Percentiles rank a stretch among this genome's conserved stretches.
Conservation (phyloP, 2,797 vertebrate species). For the Psittacula echo region DNA sequence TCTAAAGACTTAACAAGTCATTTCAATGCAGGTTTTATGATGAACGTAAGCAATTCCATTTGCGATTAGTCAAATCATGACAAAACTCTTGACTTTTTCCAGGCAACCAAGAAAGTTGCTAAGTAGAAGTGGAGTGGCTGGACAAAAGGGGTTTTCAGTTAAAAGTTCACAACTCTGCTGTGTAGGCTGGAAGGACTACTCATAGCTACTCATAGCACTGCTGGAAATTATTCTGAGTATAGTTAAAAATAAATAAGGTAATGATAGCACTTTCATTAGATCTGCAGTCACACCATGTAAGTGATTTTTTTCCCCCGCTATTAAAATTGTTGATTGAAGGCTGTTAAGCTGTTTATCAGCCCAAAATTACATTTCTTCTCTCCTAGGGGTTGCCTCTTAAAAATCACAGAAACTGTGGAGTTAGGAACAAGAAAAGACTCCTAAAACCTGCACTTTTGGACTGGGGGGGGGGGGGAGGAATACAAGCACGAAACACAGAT, state of each 20-base stretch:
- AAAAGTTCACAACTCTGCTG: constrained; percentile 38
- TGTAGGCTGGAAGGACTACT: constrained; percentile 15
- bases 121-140: background rate
- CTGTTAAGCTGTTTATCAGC: constrained; percentile 71
- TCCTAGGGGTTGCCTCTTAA: constrained; percentile 54
- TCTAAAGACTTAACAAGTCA: constrained; percentile 50
- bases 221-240: constrained; percentile 10
- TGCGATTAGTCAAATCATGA: constrained; percentile 76
- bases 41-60: constrained; percentile 47
- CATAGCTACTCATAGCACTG: background rate
- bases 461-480: constrained; percentile 43
- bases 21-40: constrained; percentile 49
- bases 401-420: constrained; percentile 64
- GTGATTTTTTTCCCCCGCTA: constrained; percentile 47
- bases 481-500: constrained; percentile 77
- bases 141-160: background rate
- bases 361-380: constrained; percentile 70
- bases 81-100: constrained; percentile 61
- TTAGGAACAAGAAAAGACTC: constrained; percentile 75
- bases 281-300: background rate
- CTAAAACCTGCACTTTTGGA: constrained; percentile 77
- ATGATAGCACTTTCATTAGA: constrained; percentile 62
- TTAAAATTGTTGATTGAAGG: constrained; percentile 78
- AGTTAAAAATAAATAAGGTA: constrained; percentile 74
- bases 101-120: constrained; percentile 30